Conservation (phyloP, 2,888 invertebrate species). For the Hemistola chrysoprasaria region DNA sequence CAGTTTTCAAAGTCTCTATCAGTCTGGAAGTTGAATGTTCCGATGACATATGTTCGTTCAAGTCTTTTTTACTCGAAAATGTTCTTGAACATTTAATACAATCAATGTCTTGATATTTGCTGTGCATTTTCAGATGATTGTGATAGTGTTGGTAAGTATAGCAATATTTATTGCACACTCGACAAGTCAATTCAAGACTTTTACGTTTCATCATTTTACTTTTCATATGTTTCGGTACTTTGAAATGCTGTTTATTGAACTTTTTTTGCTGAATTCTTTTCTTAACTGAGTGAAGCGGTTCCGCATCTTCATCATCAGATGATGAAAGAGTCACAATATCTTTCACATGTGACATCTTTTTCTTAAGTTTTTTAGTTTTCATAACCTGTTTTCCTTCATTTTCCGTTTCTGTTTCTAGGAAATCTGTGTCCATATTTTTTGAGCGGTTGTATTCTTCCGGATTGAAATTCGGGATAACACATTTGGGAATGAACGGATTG, state of each 20-base stretch:
- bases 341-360: slow-evolving; percentile 8
- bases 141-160: slow-evolving; percentile 66
- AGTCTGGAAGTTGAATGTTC: slow-evolving; percentile 56
- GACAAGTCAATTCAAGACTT: slow-evolving; percentile 54
- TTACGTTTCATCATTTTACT: slow-evolving; percentile 23
- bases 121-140: slow-evolving; percentile 60
- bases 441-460: not conserved
- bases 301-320: slow-evolving; percentile 13
- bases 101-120: slow-evolving; percentile 42
- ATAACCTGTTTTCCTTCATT: slow-evolving; percentile 26
- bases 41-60: slow-evolving; percentile 46
- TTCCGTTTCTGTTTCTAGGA: slow-evolving; percentile 2
- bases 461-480: slow-evolving; percentile 25
- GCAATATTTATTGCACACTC: slow-evolving; percentile 59
- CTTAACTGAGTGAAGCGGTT: slow-evolving; percentile 5
- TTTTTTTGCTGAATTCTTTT: slow-evolving; percentile 2
- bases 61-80: slow-evolving; percentile 45
- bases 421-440: slow-evolving; percentile 6
- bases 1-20: slow-evolving; percentile 59
- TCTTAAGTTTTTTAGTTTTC: slow-evolving; percentile 3
- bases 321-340: slow-evolving; percentile 1
- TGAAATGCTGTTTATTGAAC: no score
- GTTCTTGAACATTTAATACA: slow-evolving; percentile 59
- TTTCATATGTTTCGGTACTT: not conserved
- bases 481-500: slow-evolving; percentile 44